Evolutionary conservation across 2,113 vertebrate species (phyloP).

Genomic region (Zosterops pallidus): DNA sequence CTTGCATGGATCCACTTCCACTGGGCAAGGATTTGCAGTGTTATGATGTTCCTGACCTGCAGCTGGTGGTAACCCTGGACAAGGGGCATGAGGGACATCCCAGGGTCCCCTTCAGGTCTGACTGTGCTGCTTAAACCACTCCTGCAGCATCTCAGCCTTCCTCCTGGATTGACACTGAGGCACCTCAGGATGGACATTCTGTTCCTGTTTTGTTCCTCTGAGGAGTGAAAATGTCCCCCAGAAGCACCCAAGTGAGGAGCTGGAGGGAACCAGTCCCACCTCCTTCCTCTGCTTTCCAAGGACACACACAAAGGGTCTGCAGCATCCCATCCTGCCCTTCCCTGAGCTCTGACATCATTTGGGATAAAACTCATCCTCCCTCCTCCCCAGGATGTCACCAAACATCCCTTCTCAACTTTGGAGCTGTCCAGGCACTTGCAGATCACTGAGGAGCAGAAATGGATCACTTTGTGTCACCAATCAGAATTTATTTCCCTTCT

Average conservation of each 20-base stretch:
- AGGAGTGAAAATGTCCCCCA: not conserved
- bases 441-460: not conserved
- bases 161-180: not conserved
- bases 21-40: not conserved
- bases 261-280: not conserved
- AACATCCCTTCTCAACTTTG: not conserved
- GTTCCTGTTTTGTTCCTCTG: not conserved
- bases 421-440: not conserved
- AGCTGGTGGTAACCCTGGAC: not conserved
- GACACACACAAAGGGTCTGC: fast-evolving
- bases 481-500: conserved; percentile 30
- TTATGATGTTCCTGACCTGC: not conserved
- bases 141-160: not conserved
- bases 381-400: not conserved
- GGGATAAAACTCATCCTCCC: not conserved
- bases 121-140: not conserved
- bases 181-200: not conserved
- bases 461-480: not conserved
- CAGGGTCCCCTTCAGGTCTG: not conserved
- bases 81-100: not conserved
- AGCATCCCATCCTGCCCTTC: not conserved
- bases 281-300: not conserved
- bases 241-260: not conserved
- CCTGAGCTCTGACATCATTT: not conserved
- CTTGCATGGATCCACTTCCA: not conserved